Conservation (phyloP, 1,140 invertebrate genomes). For the Leptopilina clavipes region DNA sequence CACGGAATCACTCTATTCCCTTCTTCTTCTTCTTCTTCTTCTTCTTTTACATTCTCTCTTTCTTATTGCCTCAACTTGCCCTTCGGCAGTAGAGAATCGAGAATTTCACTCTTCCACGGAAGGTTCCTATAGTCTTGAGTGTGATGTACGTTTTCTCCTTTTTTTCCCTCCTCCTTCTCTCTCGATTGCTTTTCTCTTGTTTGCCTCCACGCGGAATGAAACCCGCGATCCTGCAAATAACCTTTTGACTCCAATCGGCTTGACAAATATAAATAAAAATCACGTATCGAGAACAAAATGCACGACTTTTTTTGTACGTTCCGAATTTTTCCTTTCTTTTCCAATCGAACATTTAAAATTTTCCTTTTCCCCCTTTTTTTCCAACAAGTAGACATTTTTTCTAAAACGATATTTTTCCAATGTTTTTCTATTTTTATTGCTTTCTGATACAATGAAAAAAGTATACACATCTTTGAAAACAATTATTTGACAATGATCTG, state of each 20-base stretch:
- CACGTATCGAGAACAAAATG: background rate
- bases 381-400: too few species aligned
- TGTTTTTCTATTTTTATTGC: too few species aligned
- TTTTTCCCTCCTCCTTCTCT: background rate
- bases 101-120: conserved; percentile 29
- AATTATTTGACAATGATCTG: background rate
- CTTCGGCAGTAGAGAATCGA: conserved; percentile 14
- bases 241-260: conserved; percentile 6
- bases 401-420: too few species aligned
- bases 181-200: conserved; percentile 28
- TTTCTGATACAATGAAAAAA: conserved; percentile 3
- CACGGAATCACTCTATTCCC: conserved; percentile 37
- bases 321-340: background rate
- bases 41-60: background rate
- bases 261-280: conserved; percentile 20
- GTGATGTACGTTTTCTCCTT: background rate
- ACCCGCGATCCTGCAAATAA: conserved; percentile 28
- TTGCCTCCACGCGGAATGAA: conserved; percentile 12
- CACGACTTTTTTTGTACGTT: background rate
- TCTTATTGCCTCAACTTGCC: conserved; percentile 17
- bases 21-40: conserved; percentile 21
- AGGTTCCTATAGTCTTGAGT: conserved; percentile 7
- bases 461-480: background rate
- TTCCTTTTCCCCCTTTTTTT: too few species aligned
- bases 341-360: too few species aligned